These are phyloP conservation scores for Sylvicola fuscatus DNA, from an alignment of 2,888 invertebrate genomes.

Conservation along the genomic window DNA sequence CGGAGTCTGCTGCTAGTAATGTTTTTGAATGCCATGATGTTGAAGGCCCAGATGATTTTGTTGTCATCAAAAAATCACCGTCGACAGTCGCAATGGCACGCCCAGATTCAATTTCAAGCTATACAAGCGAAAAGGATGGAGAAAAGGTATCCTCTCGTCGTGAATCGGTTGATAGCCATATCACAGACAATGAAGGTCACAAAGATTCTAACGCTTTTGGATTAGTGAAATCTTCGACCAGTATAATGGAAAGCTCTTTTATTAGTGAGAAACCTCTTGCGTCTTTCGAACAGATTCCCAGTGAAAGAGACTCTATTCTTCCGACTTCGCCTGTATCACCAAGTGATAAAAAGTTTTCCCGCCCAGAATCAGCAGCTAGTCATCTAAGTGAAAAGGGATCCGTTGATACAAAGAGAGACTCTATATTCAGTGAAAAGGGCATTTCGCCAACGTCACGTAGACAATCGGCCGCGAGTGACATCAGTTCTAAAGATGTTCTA, in stretches of 20 bases:
- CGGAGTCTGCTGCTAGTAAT: conserved; percentile 3
- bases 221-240: conserved; percentile 6
- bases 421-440: neutral
- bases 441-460: neutral
- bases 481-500: neutral
- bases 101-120: conserved; percentile 6
- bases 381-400: conserved; percentile 5
- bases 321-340: too few relatives aligned
- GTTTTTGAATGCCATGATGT: neutral
- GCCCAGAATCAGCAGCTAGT: conserved; percentile 2
- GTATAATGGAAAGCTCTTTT: too few relatives aligned
- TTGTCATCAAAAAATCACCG: neutral
- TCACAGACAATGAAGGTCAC: neutral
- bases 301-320: neutral
- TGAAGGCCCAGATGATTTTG: neutral
- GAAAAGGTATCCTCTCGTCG: conserved; percentile 4
- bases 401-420: neutral
- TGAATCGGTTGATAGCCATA: conserved; percentile 6
- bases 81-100: conserved; percentile 1
- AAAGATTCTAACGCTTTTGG: conserved; percentile 7
- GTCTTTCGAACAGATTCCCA: neutral
- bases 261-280: too few relatives aligned
- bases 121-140: conserved; percentile 6
- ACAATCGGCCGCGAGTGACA: neutral
- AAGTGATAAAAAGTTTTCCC: too few relatives aligned